Evolutionary conservation across 1,140 invertebrate genomes (phyloP), one percentile per base, ranked within the genome.

Genomic region (Spodoptera litura): DNA sequence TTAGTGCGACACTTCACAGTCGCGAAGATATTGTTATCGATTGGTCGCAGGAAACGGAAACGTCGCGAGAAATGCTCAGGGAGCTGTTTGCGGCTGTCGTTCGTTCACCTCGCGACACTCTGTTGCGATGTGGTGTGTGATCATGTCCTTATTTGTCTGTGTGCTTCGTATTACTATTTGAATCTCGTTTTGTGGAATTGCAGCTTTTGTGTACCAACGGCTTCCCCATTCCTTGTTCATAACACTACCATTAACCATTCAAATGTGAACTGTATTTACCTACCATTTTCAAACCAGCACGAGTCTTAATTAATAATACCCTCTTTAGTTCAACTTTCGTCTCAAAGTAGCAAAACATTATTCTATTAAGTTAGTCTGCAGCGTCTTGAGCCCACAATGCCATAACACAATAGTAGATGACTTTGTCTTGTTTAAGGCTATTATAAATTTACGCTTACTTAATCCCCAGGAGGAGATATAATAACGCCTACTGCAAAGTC

Each of bases 11-110:
- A 35, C 61, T 38, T 61, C 13, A 44, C 52, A 66, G 52, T 66
- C 10, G 71, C 70, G 56, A 61, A 78, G 77, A 86, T 88, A 81
- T 87, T 86, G 82, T 83, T 84, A 88, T 89, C 85, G 86, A 89
- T 85, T 86, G 79, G 15, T 44, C 66, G 66, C 74, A 81, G 82
- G 81, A 83, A 82, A 51, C 74, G 84, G 82, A 88, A 86, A 84
- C 83, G 80, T 79, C 20, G 73, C 49, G 64, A 84, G 81, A 81
- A 78, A 83, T 85, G 79, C 84, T 85, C 79, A 79, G 84, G 76
- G 66, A 77, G 79, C 68, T 75, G 64, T 80, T 76, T 75, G 38
- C 15, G 78, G 77, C 78, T 80, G 81, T 68, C 68, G 80, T 80
- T 55, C 83, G 81, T 85, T 87, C 83, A 87, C 83, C 85, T 83